Base-by-base conservation (phyloP, 2,113 vertebrate genomes). In the Dascyllus trimaculatus region DNA sequence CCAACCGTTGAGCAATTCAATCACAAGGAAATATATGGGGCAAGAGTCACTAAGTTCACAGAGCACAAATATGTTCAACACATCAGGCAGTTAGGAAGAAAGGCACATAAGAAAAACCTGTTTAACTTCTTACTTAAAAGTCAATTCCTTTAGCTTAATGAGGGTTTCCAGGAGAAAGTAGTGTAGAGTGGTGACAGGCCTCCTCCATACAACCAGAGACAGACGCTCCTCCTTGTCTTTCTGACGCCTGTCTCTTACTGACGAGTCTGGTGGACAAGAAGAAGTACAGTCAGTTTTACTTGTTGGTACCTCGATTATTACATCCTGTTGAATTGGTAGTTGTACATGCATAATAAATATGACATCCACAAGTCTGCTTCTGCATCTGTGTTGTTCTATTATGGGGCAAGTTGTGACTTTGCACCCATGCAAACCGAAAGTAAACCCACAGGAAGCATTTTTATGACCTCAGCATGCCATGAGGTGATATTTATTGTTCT, bases 81-180 rank as follows among this genome's bases (percentile, higher is more conserved):
- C 15, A 48, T 0, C 9, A 9, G 32, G 4, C 0, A 40, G 21
- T 14, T 11, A 18, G 2, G 4, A 43, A 49, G 24, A 54, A 52
- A 54, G 21, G 7, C 3, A 15, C 14, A 46, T 15, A 5, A 21
- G 74, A 51, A 58, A 78, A 87, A 64, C 62, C 8, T 4, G 73
- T 78, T 63, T 11, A 1, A 59, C 24, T 43, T 68, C 95, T 97
- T 97, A 99, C 98, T 97, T 96, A 90, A 96, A 93, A 61, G 97
- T 97, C 97, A 93, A 97, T 90, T 99, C 97, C 95, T 97, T 98
- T 91, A 97, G 93, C 93, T 95, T 96, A 91, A 96, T 84, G 89
- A 99, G 94, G 11, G 94, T 94, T 95, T 99, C 98, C 91, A 98
- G 93, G 85, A 95, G 94, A 91, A 98, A 99, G 95, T 97, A 99